Evolutionary conservation across 2,113 vertebrate species (phyloP), one percentile per base, ranked within the genome.

Genomic region (Oreochromis spilurus): DNA sequence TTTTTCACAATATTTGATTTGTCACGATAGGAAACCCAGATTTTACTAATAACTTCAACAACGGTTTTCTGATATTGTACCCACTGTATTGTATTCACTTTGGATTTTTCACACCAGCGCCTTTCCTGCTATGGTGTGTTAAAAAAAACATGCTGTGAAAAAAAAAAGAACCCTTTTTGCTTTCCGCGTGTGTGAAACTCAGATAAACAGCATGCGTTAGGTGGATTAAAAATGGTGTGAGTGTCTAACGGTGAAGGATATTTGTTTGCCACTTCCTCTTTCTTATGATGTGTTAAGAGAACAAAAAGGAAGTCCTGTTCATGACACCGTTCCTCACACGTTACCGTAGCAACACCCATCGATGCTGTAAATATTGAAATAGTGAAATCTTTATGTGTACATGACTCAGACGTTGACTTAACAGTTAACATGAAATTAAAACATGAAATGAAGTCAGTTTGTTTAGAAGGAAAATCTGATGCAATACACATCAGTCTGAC

Each of bases 211-310:
- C 2, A n/a, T 4, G 5, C 21, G 45, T 38, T 38, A 29, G 2
- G 5, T 29, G 70, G 24, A 48, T 75, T 75, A 31, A 48, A 75
- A 50, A 48, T 50, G 16, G 43, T 50, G 24, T 50, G 24, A 8
- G 26, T 52, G 45, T 19, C 6, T 31, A 14, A 57, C 14, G 5
- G 26, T 84, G 21, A 62, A 43, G 4, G 10, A 53, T 50, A 21
- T 72, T n/a, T 48, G 40, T 60, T 53, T 29, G 11, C 1, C 12
- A 6, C 53, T 81, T 95, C 94, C 94, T 89, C 78, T 95, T 93
- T 91, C 16, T 50, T 38, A 88, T 92, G 72, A 84, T 82, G 31
- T 43, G 85, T 88, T 79, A 50, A 72, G 16, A 11, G 6, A 65
- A 40, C 21, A 84, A 77, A 72, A 91, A 87, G 89, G 94, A 95